Evolutionary conservation across 2,797 vertebrate species (phyloP), one percentile per base, ranked within the genome.

Genomic region (Hippocampus kuda): DNA sequence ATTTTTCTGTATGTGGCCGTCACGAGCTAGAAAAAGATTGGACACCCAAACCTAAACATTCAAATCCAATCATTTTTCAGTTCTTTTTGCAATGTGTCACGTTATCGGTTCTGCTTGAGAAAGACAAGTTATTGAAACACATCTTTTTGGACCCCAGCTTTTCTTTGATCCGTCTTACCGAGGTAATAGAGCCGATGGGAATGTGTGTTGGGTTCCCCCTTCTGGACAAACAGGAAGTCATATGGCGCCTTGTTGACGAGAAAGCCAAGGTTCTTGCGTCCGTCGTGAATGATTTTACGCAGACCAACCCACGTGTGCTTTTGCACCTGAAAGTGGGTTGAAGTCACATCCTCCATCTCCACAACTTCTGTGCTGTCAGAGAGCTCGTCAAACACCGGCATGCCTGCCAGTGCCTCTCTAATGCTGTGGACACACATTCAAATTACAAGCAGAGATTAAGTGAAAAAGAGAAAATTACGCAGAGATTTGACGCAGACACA

Each of bases 121-220:
- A 61, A 34, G 59, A 61, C 30, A 30, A 6, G 27, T 61, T 30
- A 42, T 51, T 53, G 2, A 12, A 66, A 38, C 65, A 44, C n/a
- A 60, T 56, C 48, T 51, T 75, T 66, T 74, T 51, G 65, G 63
- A 24, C 42, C 42, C 27, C 57, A 63, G 70, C 26, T 10, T 15
- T 49, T 15, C 8, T 11, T 41, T 15, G 9, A 38, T 30, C 0
- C 3, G 38, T 27, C 92, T 91, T 81, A 98, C 96, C 96, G 22
- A 98, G 91, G 87, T 96, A 98, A 76, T 94, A 98, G 57, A 98
- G 91, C 41, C 96, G 94, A 68, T 97, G 95, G 0, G 96, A 98
- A 75, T 98, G 94, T 0, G 93, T 92, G 60, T 93, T 92, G 18
- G 89, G 85, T 72, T 95, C 94, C 0, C 97, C 94, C 82, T 94